phyloP scores from a whole-genome alignment of 1,140 invertebrate genomes.

The Dendroctonus valens region DNA sequence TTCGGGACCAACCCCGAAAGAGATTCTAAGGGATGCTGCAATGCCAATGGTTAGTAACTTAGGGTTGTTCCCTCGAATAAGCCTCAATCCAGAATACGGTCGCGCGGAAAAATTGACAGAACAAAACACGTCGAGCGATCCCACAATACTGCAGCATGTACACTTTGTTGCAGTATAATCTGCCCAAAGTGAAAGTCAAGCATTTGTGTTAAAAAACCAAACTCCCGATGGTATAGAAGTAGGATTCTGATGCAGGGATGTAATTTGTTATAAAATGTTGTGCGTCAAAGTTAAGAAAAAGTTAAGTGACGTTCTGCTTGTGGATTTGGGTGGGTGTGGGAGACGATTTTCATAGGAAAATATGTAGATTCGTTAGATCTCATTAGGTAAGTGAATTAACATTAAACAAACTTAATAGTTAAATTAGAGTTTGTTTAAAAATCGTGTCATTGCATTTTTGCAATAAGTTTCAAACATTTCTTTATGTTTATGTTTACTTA shows the following conservation, averaged over 20 bases:
- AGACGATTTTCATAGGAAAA: slow-evolving; percentile 1
- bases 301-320: slow-evolving; percentile 21
- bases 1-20: slow-evolving; percentile 31
- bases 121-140: slow-evolving; percentile 14
- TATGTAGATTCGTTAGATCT: slow-evolving; percentile 14
- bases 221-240: not conserved
- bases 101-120: not conserved
- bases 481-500: no score
- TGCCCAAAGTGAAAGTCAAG: not conserved
- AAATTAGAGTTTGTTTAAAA: not conserved
- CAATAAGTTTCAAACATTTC: no score
- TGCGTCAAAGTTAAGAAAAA: slow-evolving; percentile 36
- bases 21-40: slow-evolving; percentile 32
- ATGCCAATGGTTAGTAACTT: slow-evolving; percentile 35
- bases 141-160: slow-evolving; percentile 14
- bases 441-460: no score
- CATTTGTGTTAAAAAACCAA: not conserved
- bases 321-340: slow-evolving; percentile 21
- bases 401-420: not conserved
- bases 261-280: slow-evolving; percentile 13
- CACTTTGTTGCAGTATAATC: slow-evolving; percentile 1
- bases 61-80: slow-evolving; percentile 31
- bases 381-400: slow-evolving; percentile 12
- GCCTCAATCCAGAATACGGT: slow-evolving; percentile 9
- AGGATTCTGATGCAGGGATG: not conserved